Conservation (phyloP, 1,140 invertebrate species). For the Diploscapter pachys region DNA sequence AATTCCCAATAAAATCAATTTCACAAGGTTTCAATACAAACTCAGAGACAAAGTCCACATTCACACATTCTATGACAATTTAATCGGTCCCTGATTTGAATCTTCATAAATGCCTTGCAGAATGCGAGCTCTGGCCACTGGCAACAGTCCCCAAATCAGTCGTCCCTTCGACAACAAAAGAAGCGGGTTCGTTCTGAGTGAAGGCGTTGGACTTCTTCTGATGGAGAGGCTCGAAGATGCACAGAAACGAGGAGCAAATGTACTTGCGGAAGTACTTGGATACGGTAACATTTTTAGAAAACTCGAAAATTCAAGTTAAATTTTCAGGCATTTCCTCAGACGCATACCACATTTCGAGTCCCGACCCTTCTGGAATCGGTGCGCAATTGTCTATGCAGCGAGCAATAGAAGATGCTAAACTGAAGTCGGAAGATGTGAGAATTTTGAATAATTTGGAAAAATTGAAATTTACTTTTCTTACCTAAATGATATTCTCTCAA, state of each 20-base stretch:
- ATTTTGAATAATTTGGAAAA: too few species aligned
- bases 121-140: conserved; percentile 70
- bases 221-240: conserved; percentile 88
- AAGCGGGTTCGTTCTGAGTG: conserved; percentile 98
- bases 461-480: too few species aligned
- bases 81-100: background rate
- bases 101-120: conserved; percentile 32
- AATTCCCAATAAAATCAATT: conserved; percentile 30
- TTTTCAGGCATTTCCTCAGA: conserved; percentile 75
- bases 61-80: too few species aligned
- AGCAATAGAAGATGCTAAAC: conserved; percentile 73
- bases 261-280: conserved; percentile 88
- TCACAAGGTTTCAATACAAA: too few species aligned
- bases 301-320: conserved; percentile 10
- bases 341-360: conserved; percentile 87
- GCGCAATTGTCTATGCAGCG: conserved; percentile 83
- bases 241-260: conserved; percentile 70
- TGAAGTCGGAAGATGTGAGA: conserved; percentile 67
- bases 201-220: conserved; percentile 83
- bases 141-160: conserved; percentile 73
- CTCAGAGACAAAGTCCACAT: too few species aligned
- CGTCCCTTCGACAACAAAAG: conserved; percentile 86
- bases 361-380: conserved; percentile 80
- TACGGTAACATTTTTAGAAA: conserved; percentile 69
- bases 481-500: too few species aligned